Evolutionary conservation across 2,888 invertebrate genomes (phyloP), one percentile per base, ranked within the genome.

Genomic region (Galeopsomyia nigrocyanea): DNA sequence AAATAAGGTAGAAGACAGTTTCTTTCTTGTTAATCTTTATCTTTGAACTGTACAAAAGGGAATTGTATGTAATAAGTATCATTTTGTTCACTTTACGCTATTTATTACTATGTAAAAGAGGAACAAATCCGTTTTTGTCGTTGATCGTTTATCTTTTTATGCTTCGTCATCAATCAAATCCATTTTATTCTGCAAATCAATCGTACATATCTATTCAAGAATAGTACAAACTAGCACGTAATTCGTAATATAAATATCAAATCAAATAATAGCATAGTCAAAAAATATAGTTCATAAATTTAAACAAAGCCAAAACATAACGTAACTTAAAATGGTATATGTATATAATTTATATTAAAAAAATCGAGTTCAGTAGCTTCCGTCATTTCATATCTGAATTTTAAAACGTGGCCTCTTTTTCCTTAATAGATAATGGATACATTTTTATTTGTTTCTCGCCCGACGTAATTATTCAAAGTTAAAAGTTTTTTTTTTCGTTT

Each of bases 11-110:
- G 53, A 39, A 58, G 51, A 64, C 39, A 60, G 50, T 17, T 67
- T 57, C 21, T 58, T 75, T 58, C 65, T 71, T 61, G 21, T 61
- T 74, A 55, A 26, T 64, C 65, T 66, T 77, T 74, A 74, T 62
- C 72, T 68, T 75, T 76, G 76, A 67, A 77, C 63, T 74, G 61
- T 71, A 74, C 71, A 74, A 74, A 73, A 74, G 57, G 68, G 61
- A 71, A 68, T 74, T 58, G 57, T 53, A 70, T 31, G 53, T 21
- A 31, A 56, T 55, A 62, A 31, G 61, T 57, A 39, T 64, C n/a
- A 26, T 50, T 60, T 63, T 21, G 10, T 47, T 68, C 66, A 39
- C 3, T 56, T 62, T 60, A 67, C 39, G 49, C 49, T 64, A 70
- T 70, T 53, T 71, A 71, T 26, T 49, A 60, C 68, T 74, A 74